phyloP scores from a whole-genome alignment of 2,888 invertebrate species.

The Drosophila kambysellisi region DNA sequence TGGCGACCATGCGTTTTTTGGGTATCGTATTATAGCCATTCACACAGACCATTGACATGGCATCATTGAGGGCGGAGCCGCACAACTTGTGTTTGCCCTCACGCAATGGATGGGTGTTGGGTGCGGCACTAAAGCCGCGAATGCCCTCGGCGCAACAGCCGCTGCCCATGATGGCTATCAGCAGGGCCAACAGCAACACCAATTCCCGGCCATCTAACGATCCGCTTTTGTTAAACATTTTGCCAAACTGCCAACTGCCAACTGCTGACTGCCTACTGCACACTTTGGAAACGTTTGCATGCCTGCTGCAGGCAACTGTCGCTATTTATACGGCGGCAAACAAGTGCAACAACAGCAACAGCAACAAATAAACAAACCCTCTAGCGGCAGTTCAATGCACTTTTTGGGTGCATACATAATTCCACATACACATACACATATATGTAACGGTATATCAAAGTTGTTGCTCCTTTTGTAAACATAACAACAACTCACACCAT shows the following conservation, averaged over 20 bases:
- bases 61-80: constrained; percentile 61
- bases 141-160: constrained; percentile 10
- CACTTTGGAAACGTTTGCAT: constrained; percentile 33
- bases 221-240: constrained; percentile 56
- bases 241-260: constrained; percentile 19
- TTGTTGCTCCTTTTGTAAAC: constrained; percentile 5
- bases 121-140: constrained; percentile 3
- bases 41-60: constrained; percentile 64
- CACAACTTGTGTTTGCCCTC: constrained; percentile 68
- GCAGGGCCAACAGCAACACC: constrained; percentile 25
- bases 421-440: background rate
- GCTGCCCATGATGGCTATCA: constrained; percentile 23
- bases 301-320: constrained; percentile 23
- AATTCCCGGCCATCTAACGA: constrained; percentile 6
- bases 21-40: constrained; percentile 64
- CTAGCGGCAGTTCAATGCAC: constrained; percentile 69
- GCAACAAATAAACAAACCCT: background rate
- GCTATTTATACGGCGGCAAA: constrained; percentile 61
- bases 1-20: constrained; percentile 25
- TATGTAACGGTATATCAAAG: constrained; percentile 8
- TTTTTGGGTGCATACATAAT: constrained; percentile 53
- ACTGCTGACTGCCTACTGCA: constrained; percentile 8
- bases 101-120: constrained; percentile 37
- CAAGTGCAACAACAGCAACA: constrained; percentile 2
- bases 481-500: constrained; percentile 27